These are phyloP conservation scores for Forbesichthys papilliferus DNA, from an alignment of 2,113 vertebrate species.

Conservation along the genomic window DNA sequence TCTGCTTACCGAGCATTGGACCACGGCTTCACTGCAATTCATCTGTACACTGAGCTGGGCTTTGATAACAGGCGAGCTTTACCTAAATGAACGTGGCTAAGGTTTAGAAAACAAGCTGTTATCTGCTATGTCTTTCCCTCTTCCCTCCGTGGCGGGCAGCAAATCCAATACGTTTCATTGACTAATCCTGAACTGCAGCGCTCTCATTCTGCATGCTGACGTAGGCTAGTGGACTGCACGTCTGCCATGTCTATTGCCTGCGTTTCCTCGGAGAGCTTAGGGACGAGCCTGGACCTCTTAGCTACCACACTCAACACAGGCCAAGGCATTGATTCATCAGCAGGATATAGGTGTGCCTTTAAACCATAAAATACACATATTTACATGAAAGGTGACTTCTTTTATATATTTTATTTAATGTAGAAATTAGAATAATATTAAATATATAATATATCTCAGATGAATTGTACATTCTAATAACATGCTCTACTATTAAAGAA, in stretches of 20 bases:
- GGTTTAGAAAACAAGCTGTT: background rate
- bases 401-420: too few relatives aligned
- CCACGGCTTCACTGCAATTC: background rate
- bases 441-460: too few relatives aligned
- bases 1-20: constrained; percentile 13
- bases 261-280: constrained; percentile 53
- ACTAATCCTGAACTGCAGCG: constrained; percentile 29
- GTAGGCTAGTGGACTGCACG: constrained; percentile 31
- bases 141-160: background rate
- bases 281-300: constrained; percentile 62
- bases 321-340: constrained; percentile 68
- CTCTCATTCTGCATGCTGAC: constrained; percentile 32
- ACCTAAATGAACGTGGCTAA: background rate
- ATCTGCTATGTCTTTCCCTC: background rate
- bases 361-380: too few relatives aligned
- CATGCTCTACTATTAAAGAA: too few relatives aligned
- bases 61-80: background rate
- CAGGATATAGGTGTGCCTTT: constrained; percentile 17
- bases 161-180: constrained; percentile 39
- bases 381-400: too few relatives aligned
- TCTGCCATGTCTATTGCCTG: constrained; percentile 37
- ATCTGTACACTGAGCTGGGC: constrained; percentile 1
- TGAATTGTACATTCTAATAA: too few relatives aligned
- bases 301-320: constrained; percentile 63
- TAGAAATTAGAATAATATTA: too few relatives aligned